phyloP scores from a whole-genome alignment of 92 coral and sea anemone genomes.

The Chrysogorgia sp. region DNA sequence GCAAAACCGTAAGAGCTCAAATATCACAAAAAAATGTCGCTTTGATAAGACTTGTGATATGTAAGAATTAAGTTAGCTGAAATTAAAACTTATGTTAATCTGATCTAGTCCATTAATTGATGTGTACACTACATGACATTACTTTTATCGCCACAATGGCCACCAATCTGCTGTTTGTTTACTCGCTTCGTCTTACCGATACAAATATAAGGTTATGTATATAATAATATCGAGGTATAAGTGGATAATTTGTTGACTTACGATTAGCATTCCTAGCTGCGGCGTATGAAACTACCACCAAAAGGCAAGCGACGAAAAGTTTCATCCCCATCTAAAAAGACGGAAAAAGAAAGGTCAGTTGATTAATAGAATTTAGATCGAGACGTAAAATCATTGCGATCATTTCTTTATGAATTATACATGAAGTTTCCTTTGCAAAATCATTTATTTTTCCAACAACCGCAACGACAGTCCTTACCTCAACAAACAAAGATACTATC shows the following conservation, averaged over 20 bases:
- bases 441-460: not conserved
- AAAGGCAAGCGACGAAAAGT: slow-evolving; percentile 83
- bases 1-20: too few relatives aligned
- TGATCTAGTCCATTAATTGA: too few relatives aligned
- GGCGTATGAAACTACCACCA: slow-evolving; percentile 86
- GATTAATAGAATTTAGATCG: not conserved
- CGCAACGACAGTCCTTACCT: slow-evolving; percentile 36
- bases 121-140: too few relatives aligned
- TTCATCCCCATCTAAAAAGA: slow-evolving; percentile 90
- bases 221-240: not conserved
- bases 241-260: slow-evolving; percentile 13
- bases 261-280: slow-evolving; percentile 69
- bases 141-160: too few relatives aligned
- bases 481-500: slow-evolving; percentile 17
- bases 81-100: not conserved
- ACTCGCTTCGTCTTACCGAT: too few relatives aligned
- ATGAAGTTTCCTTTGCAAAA: too few relatives aligned
- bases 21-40: too few relatives aligned
- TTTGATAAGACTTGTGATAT: too few relatives aligned
- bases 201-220: not conserved
- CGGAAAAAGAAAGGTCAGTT: slow-evolving; percentile 1
- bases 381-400: not conserved
- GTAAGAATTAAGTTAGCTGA: too few relatives aligned
- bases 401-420: not conserved
- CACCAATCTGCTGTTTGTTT: too few relatives aligned